These are phyloP conservation scores for Palythoa grandis DNA, from an alignment of 92 coral and sea anemone species.

Conservation along the genomic window DNA sequence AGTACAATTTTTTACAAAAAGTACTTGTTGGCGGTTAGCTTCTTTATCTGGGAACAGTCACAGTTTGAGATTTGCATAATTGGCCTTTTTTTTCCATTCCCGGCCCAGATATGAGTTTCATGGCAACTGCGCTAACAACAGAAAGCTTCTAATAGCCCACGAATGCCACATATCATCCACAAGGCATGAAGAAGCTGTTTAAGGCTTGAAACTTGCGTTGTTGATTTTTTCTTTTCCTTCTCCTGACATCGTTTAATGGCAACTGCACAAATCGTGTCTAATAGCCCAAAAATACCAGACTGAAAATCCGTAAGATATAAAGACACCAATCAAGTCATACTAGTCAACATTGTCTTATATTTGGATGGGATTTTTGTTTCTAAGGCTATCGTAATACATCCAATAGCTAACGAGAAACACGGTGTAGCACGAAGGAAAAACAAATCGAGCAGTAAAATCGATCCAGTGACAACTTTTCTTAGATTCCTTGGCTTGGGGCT, in stretches of 20 bases:
- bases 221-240: no score
- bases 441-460: constrained; percentile 28
- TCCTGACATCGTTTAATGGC: no score
- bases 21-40: no score
- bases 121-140: neutral
- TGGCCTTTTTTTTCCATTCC: no score
- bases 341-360: neutral
- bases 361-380: constrained; percentile 32
- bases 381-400: constrained; percentile 12
- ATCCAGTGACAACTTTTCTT: constrained; percentile 32
- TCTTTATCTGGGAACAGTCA: no score
- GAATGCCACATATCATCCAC: no score
- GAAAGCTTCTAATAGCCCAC: neutral
- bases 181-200: no score
- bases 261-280: no score
- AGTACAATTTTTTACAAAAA: no score
- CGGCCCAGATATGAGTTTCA: neutral
- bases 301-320: neutral
- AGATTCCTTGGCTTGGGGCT: neutral
- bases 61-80: no score
- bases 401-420: constrained; percentile 28
- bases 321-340: neutral
- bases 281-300: no score
- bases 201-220: no score
- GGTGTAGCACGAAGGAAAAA: constrained; percentile 12